These are phyloP conservation scores for Heliconius eleuchia DNA, from an alignment of 1,140 invertebrate genomes.

Conservation along the genomic window DNA sequence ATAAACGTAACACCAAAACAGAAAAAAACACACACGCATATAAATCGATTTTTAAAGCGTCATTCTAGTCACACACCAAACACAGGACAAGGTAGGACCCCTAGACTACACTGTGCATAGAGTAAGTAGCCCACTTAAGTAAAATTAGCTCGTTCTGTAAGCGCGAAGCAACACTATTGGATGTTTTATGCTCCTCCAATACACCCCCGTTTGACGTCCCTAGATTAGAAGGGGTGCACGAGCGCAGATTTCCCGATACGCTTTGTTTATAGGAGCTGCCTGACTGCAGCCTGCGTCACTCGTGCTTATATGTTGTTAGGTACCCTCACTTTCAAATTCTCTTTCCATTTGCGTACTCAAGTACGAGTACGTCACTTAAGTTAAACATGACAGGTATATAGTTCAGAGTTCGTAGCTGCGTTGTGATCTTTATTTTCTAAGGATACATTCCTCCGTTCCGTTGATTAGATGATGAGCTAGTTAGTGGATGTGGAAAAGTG, in stretches of 20 bases:
- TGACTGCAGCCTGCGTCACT: constrained; percentile 34
- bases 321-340: constrained; percentile 47
- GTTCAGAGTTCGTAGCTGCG: constrained; percentile 22
- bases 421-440: constrained; percentile 37
- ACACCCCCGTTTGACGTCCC: constrained; percentile 68
- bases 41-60: not conserved
- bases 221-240: constrained; percentile 65
- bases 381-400: constrained; percentile 40
- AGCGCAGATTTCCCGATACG: constrained; percentile 59
- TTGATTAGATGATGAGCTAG: constrained; percentile 4
- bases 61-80: constrained; percentile 58
- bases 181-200: constrained; percentile 71
- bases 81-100: constrained; percentile 59
- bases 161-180: constrained; percentile 78
- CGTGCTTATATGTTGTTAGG: constrained; percentile 30
- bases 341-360: constrained; percentile 49
- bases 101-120: constrained; percentile 51
- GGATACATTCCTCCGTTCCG: not conserved
- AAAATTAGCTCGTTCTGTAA: constrained; percentile 79
- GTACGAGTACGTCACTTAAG: constrained; percentile 40
- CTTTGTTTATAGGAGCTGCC: constrained; percentile 44
- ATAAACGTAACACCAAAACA: not conserved
- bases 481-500: not conserved
- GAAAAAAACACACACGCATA: not conserved
- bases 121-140: constrained; percentile 80